Conservation (phyloP, 2,888 invertebrate species). For the Ephialtes manifestator region DNA sequence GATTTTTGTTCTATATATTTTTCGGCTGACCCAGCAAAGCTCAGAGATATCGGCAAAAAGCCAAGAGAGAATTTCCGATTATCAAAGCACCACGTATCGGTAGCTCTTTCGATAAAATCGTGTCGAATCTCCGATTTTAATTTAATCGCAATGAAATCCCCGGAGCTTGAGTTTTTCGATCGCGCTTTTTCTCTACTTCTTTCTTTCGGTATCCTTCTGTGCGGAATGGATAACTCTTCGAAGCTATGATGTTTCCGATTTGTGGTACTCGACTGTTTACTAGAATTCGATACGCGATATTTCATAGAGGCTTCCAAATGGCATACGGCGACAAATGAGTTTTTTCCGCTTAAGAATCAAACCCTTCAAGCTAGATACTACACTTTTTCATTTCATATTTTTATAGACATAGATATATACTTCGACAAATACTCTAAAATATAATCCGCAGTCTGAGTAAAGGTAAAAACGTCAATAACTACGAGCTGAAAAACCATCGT, state of each 20-base stretch:
- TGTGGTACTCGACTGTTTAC: conserved; percentile 22
- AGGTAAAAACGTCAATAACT: background rate
- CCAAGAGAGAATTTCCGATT: conserved; percentile 57
- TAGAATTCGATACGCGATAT: conserved; percentile 25
- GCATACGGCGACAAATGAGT: background rate
- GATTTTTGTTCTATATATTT: background rate
- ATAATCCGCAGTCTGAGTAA: background rate
- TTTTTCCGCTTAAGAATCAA: conserved; percentile 4
- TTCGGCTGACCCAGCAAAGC: conserved; percentile 39
- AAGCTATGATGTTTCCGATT: conserved; percentile 3
- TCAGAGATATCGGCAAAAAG: conserved; percentile 54
- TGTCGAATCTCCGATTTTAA: conserved; percentile 56
- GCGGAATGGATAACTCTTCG: background rate
- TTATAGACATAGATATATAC: background rate
- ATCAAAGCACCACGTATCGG: conserved; percentile 47
- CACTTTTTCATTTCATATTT: background rate
- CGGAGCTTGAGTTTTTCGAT: background rate
- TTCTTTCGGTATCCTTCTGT: background rate
- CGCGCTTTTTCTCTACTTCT: background rate
- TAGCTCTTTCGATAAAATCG: conserved; percentile 8
- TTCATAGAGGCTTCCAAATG: background rate
- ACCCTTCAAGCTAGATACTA: background rate
- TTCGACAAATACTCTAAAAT: background rate
- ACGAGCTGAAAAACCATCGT: conserved; percentile 3
- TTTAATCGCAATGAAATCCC: conserved; percentile 62